These are phyloP conservation scores for Carposina sasakii DNA, from an alignment of 1,140 invertebrate genomes.

Conservation along the genomic window DNA sequence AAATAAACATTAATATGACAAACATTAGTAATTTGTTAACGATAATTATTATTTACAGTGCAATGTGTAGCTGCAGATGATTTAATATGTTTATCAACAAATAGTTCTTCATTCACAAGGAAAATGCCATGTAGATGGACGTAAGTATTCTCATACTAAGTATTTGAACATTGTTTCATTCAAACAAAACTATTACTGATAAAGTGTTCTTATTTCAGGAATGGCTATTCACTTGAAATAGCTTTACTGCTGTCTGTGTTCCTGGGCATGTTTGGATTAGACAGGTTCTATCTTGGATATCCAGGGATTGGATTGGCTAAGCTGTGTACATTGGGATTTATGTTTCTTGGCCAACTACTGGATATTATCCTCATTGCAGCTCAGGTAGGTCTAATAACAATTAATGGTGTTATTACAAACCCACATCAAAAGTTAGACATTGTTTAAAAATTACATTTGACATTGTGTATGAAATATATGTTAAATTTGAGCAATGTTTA, in stretches of 20 bases:
- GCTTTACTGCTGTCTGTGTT: constrained; percentile 95
- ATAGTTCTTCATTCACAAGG: constrained; percentile 85
- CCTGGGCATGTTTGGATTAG: constrained; percentile 96
- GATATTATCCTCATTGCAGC: constrained; percentile 97
- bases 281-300: constrained; percentile 97
- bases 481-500: too few species aligned
- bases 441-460: too few species aligned
- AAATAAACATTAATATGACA: not conserved
- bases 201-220: constrained; percentile 73
- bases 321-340: constrained; percentile 95
- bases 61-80: constrained; percentile 87
- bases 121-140: constrained; percentile 94
- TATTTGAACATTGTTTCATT: too few species aligned
- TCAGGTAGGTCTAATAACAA: constrained; percentile 64
- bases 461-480: too few species aligned
- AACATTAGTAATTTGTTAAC: not conserved
- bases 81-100: constrained; percentile 86
- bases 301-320: constrained; percentile 95
- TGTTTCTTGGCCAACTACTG: constrained; percentile 96
- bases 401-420: too few species aligned
- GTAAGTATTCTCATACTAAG: constrained; percentile 85
- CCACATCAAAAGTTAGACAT: too few species aligned
- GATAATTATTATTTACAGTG: constrained; percentile 73
- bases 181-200: too few species aligned
- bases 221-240: constrained; percentile 95